These are phyloP conservation scores for Phrynocephalus versicolor DNA, from an alignment of 2,113 vertebrate genomes.

Conservation along the genomic window DNA sequence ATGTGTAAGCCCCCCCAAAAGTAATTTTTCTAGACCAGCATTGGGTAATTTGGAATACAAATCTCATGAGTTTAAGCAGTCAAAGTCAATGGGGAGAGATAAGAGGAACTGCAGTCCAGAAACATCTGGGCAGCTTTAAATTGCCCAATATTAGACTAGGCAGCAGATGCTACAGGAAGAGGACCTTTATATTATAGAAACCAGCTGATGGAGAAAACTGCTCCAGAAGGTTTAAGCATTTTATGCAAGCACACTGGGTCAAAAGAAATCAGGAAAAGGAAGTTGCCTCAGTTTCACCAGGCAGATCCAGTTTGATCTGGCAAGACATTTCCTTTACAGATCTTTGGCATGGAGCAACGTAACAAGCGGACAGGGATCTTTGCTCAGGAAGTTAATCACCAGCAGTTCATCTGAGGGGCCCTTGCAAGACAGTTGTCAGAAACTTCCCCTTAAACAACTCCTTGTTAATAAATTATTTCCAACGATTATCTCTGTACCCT, in stretches of 20 bases:
- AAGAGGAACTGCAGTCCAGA: neutral
- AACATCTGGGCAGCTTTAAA: neutral
- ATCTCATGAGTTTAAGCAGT: neutral
- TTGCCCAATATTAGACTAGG: neutral
- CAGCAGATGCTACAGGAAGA: neutral
- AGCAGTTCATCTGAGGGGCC: constrained; percentile 48
- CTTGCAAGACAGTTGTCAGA: constrained; percentile 13
- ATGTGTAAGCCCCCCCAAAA: neutral
- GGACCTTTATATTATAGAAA: neutral
- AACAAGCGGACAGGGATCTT: constrained; percentile 17
- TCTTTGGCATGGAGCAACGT: neutral
- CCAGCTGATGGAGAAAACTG: neutral
- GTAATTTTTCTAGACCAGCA: neutral
- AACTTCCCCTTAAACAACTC: constrained; percentile 19
- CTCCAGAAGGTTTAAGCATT: neutral
- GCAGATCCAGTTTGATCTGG: neutral
- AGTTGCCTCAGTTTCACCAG: neutral
- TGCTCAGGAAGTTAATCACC: neutral
- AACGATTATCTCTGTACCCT: constrained; percentile 30
- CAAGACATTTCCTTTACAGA: neutral
- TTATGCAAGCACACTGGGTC: neutral
- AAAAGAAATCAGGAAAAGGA: neutral
- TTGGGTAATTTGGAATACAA: neutral
- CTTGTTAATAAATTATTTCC: constrained; percentile 53
- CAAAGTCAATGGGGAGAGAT: neutral